These are phyloP conservation scores for Nasua narica DNA, from an alignment of 2,797 vertebrate species.

Conservation along the genomic window DNA sequence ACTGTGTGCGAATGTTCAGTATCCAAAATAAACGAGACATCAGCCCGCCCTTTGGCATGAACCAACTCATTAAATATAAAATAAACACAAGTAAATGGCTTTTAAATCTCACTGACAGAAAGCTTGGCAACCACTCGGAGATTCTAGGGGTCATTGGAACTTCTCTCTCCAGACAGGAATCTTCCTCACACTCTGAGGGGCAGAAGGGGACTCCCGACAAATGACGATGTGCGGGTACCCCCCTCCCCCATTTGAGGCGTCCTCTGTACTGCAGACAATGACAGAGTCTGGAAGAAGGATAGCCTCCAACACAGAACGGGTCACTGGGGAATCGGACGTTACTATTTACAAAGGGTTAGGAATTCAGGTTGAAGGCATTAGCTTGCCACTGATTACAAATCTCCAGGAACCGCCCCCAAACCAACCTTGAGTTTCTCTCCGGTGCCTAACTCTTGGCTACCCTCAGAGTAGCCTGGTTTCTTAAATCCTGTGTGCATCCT, in stretches of 20 bases:
- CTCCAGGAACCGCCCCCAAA: neutral
- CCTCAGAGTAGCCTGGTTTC: neutral
- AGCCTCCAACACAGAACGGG: neutral
- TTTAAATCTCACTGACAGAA: conserved; percentile 49
- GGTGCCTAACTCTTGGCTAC: neutral
- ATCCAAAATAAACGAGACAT: conserved; percentile 36
- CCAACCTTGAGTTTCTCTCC: neutral
- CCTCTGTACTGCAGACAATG: neutral
- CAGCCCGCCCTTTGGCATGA: neutral
- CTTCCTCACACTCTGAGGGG: neutral
- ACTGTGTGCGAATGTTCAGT: neutral
- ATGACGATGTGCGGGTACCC: neutral
- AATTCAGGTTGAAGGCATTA: neutral
- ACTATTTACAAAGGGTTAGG: neutral
- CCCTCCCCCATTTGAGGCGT: neutral
- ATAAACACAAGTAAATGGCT: conserved; percentile 47
- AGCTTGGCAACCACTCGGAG: neutral
- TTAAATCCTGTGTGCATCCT: neutral
- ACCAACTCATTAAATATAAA: conserved; percentile 55
- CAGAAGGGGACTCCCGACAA: neutral
- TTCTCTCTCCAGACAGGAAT: neutral
- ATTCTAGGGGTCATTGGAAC: neutral
- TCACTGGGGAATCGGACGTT: no score
- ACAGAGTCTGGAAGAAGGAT: no score
- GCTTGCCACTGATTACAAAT: neutral